A percentile compares a stretch with the other conserved stretches of the same genome.
Evolutionary conservation across 2,797 vertebrate species (phyloP).

Genomic region (Mionectes olivaceus): DNA sequence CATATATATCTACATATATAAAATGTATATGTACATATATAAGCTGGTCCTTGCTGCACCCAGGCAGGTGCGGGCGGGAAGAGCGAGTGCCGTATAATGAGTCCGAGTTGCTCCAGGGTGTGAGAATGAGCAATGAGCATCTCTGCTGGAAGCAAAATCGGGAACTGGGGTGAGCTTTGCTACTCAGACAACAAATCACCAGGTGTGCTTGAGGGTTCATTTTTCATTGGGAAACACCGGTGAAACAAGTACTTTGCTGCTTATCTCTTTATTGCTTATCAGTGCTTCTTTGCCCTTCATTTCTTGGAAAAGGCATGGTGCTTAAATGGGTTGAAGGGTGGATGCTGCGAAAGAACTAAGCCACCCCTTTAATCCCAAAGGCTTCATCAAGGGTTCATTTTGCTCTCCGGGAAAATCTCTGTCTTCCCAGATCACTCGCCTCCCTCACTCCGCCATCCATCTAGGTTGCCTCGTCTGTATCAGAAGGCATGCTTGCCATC

Average conservation of each 20-base stretch:
- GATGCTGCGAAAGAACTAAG: not conserved
- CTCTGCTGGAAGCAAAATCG: constrained; percentile 48
- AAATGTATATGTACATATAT: not conserved
- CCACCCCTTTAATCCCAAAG: constrained; percentile 33
- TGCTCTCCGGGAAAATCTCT: not conserved
- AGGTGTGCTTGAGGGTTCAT: constrained; percentile 34
- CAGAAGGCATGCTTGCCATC: constrained; percentile 41
- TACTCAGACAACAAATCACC: constrained; percentile 40
- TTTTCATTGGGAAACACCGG: constrained; percentile 29
- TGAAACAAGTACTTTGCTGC: not conserved
- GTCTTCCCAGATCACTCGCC: not conserved
- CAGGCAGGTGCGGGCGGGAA: not conserved
- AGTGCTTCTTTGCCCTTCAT: constrained; percentile 44
- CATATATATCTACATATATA: rapidly evolving
- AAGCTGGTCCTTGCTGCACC: not conserved
- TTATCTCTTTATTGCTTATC: constrained; percentile 61
- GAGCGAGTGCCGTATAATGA: not conserved
- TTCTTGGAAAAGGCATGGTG: constrained; percentile 13
- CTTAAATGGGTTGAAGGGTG: constrained; percentile 5
- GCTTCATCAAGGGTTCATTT: constrained; percentile 43
- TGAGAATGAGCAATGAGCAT: constrained; percentile 46
- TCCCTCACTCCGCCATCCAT: not conserved
- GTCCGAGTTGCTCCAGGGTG: not conserved
- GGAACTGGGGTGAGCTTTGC: constrained; percentile 41
- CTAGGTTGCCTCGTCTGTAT: not conserved